These are phyloP conservation scores for Chelonus formosanus DNA, from an alignment of 2,888 invertebrate species.

Conservation along the genomic window DNA sequence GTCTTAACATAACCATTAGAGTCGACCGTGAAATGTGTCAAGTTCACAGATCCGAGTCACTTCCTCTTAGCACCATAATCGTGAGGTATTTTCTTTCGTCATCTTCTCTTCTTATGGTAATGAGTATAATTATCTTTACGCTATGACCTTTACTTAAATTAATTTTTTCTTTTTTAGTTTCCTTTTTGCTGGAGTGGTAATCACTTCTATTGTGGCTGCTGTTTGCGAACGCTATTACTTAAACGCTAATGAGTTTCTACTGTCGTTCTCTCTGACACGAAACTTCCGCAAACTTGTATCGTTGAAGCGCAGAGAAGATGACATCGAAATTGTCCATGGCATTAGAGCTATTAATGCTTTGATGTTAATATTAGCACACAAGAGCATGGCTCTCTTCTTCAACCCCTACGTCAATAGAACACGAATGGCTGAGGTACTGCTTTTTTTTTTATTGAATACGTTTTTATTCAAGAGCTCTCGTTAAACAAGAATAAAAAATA, in stretches of 20 bases:
- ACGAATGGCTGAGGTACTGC: constrained; percentile 71
- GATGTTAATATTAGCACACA: constrained; percentile 73
- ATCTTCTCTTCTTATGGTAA: constrained; percentile 12
- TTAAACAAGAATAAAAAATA: no score
- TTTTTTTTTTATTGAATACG: neutral
- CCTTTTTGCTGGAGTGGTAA: constrained; percentile 65
- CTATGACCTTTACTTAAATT: neutral
- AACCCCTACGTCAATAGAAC: constrained; percentile 75
- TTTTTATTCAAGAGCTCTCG: neutral
- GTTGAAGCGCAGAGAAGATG: constrained; percentile 66
- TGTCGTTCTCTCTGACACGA: constrained; percentile 72
- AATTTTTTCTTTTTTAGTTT: constrained; percentile 52
- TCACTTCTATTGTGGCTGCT: constrained; percentile 60
- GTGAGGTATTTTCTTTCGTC: constrained; percentile 63
- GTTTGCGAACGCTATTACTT: constrained; percentile 58
- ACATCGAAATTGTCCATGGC: constrained; percentile 74
- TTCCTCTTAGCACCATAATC: constrained; percentile 66
- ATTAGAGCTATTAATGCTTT: constrained; percentile 73
- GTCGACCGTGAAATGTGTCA: constrained; percentile 74
- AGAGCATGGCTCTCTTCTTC: constrained; percentile 77
- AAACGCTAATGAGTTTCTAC: constrained; percentile 63
- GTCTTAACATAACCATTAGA: constrained; percentile 69
- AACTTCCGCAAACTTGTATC: constrained; percentile 70
- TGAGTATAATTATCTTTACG: constrained; percentile 2
- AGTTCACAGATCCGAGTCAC: constrained; percentile 56